Conservation (phyloP, 2,797 vertebrate species). For the Halcyon leucocephala region DNA sequence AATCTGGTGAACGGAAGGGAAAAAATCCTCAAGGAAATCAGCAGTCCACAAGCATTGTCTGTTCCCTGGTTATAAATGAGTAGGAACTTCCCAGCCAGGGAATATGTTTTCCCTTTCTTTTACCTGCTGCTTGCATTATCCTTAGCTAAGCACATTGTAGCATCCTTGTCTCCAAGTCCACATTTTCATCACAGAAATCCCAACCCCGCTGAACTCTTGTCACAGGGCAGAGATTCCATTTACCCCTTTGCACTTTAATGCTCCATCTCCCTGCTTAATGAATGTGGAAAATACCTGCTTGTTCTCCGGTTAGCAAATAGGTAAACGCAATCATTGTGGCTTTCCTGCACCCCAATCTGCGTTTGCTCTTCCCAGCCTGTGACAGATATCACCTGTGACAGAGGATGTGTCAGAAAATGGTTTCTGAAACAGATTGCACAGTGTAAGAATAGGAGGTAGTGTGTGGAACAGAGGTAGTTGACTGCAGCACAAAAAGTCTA, state of each 20-base stretch:
- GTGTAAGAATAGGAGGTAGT: background rate
- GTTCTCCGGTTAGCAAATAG: background rate
- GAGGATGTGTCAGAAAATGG: background rate
- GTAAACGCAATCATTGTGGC: background rate
- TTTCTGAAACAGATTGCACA: background rate
- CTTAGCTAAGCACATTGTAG: constrained; percentile 28
- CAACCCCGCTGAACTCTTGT: background rate
- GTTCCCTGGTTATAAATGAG: constrained; percentile 27
- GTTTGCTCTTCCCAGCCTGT: background rate
- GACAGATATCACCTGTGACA: background rate
- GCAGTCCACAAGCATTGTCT: constrained; percentile 34
- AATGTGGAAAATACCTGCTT: background rate
- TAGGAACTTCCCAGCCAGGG: constrained; percentile 26
- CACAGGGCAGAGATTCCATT: fast-evolving
- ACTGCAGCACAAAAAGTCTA: background rate
- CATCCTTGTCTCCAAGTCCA: background rate
- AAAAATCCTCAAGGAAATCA: constrained; percentile 59
- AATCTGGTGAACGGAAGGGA: constrained; percentile 53
- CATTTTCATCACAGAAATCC: background rate
- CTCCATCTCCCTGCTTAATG: background rate
- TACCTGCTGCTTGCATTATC: background rate
- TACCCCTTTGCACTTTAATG: background rate
- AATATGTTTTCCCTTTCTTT: constrained; percentile 32
- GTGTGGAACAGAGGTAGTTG: background rate
- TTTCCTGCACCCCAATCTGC: background rate